Conservation (phyloP, 2,113 vertebrate genomes). For the Gasterosteus nipponicus region DNA sequence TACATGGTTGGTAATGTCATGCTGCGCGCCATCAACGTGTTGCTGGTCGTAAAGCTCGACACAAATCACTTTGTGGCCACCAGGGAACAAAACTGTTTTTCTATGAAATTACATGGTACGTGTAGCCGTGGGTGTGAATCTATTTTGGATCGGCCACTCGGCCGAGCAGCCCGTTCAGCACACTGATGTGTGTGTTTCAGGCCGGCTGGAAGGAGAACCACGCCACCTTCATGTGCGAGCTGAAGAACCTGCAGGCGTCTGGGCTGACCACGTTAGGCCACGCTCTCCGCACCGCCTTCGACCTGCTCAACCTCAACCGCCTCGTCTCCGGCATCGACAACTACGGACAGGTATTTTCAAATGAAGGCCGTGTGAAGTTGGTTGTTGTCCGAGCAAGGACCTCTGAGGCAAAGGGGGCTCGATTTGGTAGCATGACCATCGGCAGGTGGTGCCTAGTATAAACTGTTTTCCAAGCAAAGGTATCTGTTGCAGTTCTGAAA, state of each 20-base stretch:
- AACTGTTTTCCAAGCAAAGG: not conserved
- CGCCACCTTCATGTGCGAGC: slow-evolving; percentile 96
- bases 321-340: slow-evolving; percentile 99
- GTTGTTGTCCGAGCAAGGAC: not conserved
- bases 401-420: no score
- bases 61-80: slow-evolving; percentile 22
- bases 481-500: not conserved
- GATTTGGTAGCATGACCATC: not conserved
- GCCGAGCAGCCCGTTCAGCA: not conserved
- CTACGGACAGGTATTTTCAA: slow-evolving; percentile 92
- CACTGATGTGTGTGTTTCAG: slow-evolving; percentile 64
- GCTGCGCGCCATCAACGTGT: slow-evolving; percentile 1
- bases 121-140: slow-evolving; percentile 38
- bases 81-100: slow-evolving; percentile 29
- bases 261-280: slow-evolving; percentile 96
- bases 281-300: slow-evolving; percentile 94
- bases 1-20: not conserved
- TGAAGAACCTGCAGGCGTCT: slow-evolving; percentile 97
- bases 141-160: slow-evolving; percentile 34
- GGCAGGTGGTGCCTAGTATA: not conserved
- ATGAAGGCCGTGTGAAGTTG: not conserved
- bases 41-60: not conserved
- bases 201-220: slow-evolving; percentile 99
- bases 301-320: slow-evolving; percentile 98
- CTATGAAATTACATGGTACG: slow-evolving; percentile 24